Percentiles rank a stretch among this genome's conserved stretches.
These are phyloP conservation scores for Berghia stephanieae DNA, from an alignment of 1,140 invertebrate genomes.

Conservation along the genomic window DNA sequence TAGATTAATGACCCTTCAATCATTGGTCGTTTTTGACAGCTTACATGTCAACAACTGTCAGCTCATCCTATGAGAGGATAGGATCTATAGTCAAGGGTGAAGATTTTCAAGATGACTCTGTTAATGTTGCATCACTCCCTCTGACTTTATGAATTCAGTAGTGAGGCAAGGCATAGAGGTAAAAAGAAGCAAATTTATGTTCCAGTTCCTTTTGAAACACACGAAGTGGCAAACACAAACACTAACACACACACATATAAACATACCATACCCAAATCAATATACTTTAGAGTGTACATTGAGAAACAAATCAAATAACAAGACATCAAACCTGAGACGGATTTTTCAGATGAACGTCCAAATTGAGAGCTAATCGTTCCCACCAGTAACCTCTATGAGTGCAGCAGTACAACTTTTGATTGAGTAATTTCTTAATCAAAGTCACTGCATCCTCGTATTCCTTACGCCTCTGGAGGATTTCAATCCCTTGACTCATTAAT, in stretches of 20 bases:
- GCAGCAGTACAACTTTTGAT: constrained; percentile 64
- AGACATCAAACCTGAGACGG: constrained; percentile 52
- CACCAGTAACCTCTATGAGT: constrained; percentile 70
- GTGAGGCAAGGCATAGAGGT: not conserved
- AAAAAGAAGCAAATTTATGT: not conserved
- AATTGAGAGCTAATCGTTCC: constrained; percentile 70
- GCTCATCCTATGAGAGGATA: no score
- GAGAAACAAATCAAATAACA: not conserved
- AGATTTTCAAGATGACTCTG: no score
- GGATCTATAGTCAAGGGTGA: no score
- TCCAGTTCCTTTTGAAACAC: not conserved
- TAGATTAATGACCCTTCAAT: no score
- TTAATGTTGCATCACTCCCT: no score
- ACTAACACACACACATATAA: not conserved
- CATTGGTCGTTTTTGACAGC: no score
- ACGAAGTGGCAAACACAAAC: not conserved
- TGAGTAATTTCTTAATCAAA: constrained; percentile 66
- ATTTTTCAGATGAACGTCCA: constrained; percentile 70
- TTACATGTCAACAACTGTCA: no score
- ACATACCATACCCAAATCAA: not conserved
- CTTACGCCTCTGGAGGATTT: constrained; percentile 68
- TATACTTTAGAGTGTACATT: not conserved
- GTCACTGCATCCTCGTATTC: constrained; percentile 68
- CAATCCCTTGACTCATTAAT: constrained; percentile 67
- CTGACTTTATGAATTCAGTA: no score